These are phyloP conservation scores for Asteroscopus sphinx DNA, from an alignment of 2,888 invertebrate species.

Conservation along the genomic window DNA sequence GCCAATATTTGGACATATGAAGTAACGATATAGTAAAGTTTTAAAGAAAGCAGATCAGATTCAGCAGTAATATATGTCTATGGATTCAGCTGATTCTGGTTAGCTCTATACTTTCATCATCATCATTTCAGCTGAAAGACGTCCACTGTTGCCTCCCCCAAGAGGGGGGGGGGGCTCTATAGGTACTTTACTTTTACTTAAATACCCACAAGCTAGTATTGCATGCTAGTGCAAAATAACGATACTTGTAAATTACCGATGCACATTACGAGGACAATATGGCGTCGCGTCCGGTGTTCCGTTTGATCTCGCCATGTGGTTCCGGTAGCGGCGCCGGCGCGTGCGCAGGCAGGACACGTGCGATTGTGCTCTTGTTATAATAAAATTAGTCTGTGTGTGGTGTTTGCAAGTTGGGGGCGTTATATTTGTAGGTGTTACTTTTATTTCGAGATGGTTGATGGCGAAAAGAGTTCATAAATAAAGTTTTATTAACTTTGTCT, in stretches of 20 bases:
- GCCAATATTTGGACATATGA: too few species aligned
- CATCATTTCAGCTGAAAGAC: too few species aligned
- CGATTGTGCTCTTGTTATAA: conserved; percentile 43
- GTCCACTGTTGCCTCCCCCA: too few species aligned
- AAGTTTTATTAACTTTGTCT: too few species aligned
- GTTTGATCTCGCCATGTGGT: conserved; percentile 68
- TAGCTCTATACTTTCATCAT: too few species aligned
- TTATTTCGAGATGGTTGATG: background rate
- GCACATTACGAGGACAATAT: conserved; percentile 53
- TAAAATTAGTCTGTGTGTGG: conserved; percentile 40
- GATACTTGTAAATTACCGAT: conserved; percentile 29
- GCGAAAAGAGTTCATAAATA: too few species aligned
- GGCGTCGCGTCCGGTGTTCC: conserved; percentile 62
- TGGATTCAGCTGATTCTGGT: too few species aligned
- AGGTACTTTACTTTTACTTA: too few species aligned
- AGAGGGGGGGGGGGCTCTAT: too few species aligned
- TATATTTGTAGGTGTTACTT: background rate
- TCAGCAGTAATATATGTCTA: too few species aligned
- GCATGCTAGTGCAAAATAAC: conserved; percentile 37
- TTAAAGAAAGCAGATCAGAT: too few species aligned
- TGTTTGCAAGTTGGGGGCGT: background rate
- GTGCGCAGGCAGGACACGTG: conserved; percentile 56
- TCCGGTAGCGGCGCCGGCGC: conserved; percentile 45
- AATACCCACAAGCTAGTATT: background rate
- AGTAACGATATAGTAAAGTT: too few species aligned